These are phyloP conservation scores for Pontoporia blainvillei DNA, from an alignment of 2,113 vertebrate species.

Conservation along the genomic window DNA sequence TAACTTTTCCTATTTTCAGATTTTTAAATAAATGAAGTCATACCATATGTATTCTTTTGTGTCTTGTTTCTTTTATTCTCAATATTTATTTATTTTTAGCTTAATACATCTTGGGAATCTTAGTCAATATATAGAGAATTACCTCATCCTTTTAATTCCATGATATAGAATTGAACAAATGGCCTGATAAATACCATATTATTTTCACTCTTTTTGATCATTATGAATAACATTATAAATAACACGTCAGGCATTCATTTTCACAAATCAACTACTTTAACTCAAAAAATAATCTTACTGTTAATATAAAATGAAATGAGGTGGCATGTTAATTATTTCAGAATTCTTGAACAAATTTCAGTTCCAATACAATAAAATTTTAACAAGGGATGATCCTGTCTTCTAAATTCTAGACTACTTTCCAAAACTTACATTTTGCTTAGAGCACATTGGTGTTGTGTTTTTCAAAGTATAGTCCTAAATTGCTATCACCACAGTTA, in stretches of 20 bases:
- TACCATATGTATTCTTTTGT: neutral
- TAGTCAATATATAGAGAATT: neutral
- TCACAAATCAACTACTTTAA: neutral
- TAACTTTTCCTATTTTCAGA: neutral
- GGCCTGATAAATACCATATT: neutral
- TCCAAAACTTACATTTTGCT: neutral
- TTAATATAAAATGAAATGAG: slow-evolving; percentile 13
- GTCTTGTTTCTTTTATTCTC: neutral
- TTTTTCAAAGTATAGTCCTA: neutral
- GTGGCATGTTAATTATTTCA: slow-evolving; percentile 19
- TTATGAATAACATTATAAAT: neutral
- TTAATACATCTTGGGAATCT: neutral
- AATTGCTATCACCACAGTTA: neutral
- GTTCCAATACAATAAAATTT: neutral
- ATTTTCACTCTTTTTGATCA: neutral
- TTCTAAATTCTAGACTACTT: neutral
- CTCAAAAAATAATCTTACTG: neutral
- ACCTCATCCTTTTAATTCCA: neutral
- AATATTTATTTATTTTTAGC: slow-evolving; percentile 7
- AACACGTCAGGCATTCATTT: neutral
- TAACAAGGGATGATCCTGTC: neutral
- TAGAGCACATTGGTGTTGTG: neutral
- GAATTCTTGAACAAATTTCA: slow-evolving; percentile 2
- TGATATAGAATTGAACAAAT: slow-evolving; percentile 5
- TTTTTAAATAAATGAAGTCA: slow-evolving; percentile 1